A percentile compares a stretch with the other conserved stretches of the same genome.
phyloP scores from a whole-genome alignment of 2,113 vertebrate species.

The Sylvilagus bachmani region DNA sequence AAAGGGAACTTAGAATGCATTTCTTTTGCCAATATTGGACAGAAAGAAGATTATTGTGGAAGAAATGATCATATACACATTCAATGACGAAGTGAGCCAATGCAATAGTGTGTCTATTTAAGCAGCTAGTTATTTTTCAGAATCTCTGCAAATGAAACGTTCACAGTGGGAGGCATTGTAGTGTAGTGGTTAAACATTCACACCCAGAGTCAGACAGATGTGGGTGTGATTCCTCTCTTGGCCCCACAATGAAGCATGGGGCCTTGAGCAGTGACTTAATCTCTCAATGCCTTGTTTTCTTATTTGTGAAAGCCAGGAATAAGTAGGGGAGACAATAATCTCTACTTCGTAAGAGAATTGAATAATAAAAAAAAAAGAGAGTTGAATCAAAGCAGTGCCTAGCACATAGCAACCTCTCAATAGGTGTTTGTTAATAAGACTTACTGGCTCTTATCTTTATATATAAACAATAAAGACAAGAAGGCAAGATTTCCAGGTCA shows the following conservation, averaged over 20 bases:
- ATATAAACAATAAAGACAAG: not conserved
- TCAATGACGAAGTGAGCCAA: not conserved
- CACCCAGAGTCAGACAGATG: not conserved
- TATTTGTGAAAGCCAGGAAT: not conserved
- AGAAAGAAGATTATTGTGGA: not conserved
- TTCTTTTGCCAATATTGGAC: not conserved
- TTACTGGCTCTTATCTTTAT: not conserved
- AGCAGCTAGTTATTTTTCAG: slow-evolving; percentile 14
- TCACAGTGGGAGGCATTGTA: not conserved
- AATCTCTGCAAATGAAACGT: not conserved
- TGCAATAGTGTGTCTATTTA: not conserved
- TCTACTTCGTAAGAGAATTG: not conserved
- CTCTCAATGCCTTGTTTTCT: not conserved
- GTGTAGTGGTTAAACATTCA: not conserved
- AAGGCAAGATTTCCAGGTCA: not conserved
- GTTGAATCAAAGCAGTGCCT: not conserved
- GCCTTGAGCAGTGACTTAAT: not conserved
- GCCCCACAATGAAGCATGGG: not conserved
- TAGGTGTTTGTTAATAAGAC: not conserved
- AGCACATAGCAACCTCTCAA: not conserved
- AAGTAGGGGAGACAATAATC: not conserved
- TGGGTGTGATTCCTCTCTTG: not conserved
- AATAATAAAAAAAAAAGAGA: not conserved
- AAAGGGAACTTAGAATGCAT: not conserved
- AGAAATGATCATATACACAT: not conserved